These are phyloP conservation scores for Malthinus seriepunctatus DNA, from an alignment of 2,888 invertebrate species.

Conservation along the genomic window DNA sequence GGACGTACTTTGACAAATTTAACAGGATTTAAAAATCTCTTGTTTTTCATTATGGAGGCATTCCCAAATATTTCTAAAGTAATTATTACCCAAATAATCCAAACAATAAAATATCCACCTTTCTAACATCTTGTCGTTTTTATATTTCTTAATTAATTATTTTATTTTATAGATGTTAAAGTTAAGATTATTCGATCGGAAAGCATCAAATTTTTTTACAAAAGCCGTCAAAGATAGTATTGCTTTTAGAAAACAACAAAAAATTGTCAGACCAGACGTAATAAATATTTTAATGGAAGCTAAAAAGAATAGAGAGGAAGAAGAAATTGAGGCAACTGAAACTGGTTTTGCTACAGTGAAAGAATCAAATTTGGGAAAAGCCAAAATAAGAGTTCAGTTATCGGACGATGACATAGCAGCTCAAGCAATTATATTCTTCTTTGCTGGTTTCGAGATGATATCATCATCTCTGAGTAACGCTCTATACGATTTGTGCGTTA, in stretches of 20 bases:
- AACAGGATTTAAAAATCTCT: not conserved
- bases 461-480: not conserved
- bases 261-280: conserved; percentile 58
- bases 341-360: too few relatives aligned
- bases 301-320: conserved; percentile 37
- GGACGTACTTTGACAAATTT: not conserved
- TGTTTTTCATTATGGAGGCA: not conserved
- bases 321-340: too few relatives aligned
- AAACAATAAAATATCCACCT: too few relatives aligned
- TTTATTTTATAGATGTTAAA: conserved; percentile 39
- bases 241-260: conserved; percentile 51
- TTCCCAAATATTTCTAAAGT: too few relatives aligned
- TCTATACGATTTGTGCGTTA: not conserved
- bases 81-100: too few relatives aligned
- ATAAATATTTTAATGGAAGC: conserved; percentile 59
- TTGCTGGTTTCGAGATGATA: not conserved
- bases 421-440: not conserved
- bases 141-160: too few relatives aligned
- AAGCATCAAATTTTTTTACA: conserved; percentile 51
- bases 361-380: too few relatives aligned
- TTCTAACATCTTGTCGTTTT: too few relatives aligned
- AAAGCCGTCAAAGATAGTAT: conserved; percentile 43
- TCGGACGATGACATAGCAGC: not conserved
- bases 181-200: conserved; percentile 46
- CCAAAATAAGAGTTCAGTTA: not conserved